A percentile compares a stretch with the other conserved stretches of the same genome.
phyloP scores from a whole-genome alignment of 1,140 invertebrate species.

The Brachionus asplanchnoidis region DNA sequence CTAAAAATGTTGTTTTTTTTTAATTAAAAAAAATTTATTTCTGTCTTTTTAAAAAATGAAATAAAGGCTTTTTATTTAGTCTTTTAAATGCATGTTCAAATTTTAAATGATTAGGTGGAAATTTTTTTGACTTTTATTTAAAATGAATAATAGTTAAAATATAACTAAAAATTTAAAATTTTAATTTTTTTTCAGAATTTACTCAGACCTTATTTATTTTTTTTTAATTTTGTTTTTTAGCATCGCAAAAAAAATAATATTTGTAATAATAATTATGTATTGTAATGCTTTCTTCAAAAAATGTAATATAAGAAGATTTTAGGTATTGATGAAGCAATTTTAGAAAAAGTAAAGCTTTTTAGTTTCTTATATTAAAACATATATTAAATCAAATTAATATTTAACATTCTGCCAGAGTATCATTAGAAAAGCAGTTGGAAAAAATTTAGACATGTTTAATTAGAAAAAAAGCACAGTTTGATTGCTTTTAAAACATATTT shows the following conservation, averaged over 20 bases:
- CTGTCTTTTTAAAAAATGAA: not conserved
- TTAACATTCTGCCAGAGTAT: not conserved
- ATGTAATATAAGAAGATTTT: not conserved
- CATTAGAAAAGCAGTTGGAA: not conserved
- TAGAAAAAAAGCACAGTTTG: not conserved
- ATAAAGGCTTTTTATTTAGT: too few species aligned
- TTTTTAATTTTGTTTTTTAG: too few species aligned
- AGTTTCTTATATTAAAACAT: too few species aligned
- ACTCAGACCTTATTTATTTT: too few species aligned
- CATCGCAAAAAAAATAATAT: too few species aligned
- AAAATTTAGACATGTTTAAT: not conserved
- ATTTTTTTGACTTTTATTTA: not conserved
- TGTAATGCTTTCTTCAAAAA: not conserved
- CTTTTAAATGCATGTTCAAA: not conserved
- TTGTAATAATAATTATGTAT: too few species aligned
- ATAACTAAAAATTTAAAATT: too few species aligned
- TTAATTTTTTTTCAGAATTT: too few species aligned
- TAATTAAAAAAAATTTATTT: not conserved
- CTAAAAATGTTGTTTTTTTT: not conserved
- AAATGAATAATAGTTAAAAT: too few species aligned
- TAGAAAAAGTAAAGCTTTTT: not conserved
- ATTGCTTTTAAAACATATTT: not conserved
- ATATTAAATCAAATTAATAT: not conserved
- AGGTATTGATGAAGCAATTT: not conserved
- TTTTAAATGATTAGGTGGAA: not conserved